These are phyloP conservation scores for Listronotus bonariensis DNA, from an alignment of 1,140 invertebrate species.

Conservation along the genomic window DNA sequence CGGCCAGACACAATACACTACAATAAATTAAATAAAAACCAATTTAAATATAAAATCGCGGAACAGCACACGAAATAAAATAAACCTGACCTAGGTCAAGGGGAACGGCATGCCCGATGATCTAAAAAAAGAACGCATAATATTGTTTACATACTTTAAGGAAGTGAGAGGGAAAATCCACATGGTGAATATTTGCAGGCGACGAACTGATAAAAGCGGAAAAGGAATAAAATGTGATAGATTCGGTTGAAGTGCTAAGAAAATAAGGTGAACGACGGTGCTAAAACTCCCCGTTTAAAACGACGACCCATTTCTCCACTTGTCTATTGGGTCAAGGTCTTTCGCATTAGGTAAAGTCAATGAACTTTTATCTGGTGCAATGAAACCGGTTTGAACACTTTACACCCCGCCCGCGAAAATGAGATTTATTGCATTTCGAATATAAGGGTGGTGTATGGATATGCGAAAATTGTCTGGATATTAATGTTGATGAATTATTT, in stretches of 20 bases:
- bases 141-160: constrained; percentile 33
- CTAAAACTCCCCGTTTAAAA: constrained; percentile 25
- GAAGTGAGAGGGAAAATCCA: constrained; percentile 27
- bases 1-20: constrained; percentile 5
- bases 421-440: too few relatives aligned
- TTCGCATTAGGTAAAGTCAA: constrained; percentile 32
- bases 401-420: too few relatives aligned
- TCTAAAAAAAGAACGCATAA: constrained; percentile 32
- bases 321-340: constrained; percentile 34
- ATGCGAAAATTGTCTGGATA: too few relatives aligned
- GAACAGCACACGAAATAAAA: constrained; percentile 24
- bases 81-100: constrained; percentile 30
- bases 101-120: constrained; percentile 21
- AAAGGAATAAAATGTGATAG: not conserved
- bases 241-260: not conserved
- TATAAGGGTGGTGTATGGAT: too few relatives aligned
- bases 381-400: not conserved
- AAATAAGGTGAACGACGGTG: constrained; percentile 1
- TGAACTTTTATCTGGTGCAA: constrained; percentile 30
- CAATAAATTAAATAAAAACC: constrained; percentile 32
- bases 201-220: constrained; percentile 8
- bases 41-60: constrained; percentile 30
- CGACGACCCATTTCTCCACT: constrained; percentile 29
- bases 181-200: constrained; percentile 10
- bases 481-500: too few relatives aligned